Evolutionary conservation across 2,797 vertebrate genomes (phyloP).

Genomic region (Sebastes hubbsi): DNA sequence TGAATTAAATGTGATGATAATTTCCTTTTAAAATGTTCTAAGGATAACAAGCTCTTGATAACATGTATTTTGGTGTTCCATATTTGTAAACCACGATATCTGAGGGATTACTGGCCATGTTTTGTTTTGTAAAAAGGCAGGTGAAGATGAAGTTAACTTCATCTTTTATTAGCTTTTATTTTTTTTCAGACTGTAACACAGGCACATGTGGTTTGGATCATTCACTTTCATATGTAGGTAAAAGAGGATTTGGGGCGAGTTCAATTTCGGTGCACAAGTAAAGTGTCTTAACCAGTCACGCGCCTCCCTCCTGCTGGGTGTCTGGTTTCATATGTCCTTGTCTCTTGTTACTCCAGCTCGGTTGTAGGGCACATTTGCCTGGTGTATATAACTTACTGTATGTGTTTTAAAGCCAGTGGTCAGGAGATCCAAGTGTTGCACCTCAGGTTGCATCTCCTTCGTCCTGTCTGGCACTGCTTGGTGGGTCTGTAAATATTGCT

Average conservation of each 20-base stretch:
- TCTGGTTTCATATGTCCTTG: constrained; percentile 75
- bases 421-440: background rate
- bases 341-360: constrained; percentile 67
- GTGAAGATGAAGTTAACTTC: background rate
- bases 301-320: constrained; percentile 63
- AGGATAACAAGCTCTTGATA: no score
- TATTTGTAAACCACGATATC: no score
- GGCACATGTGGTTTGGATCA: constrained; percentile 12
- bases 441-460: background rate
- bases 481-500: background rate
- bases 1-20: no score
- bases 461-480: background rate
- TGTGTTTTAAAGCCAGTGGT: constrained; percentile 46
- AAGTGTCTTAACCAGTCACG: constrained; percentile 68
- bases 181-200: background rate
- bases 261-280: constrained; percentile 52
- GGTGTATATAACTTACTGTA: constrained; percentile 41
- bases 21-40: no score
- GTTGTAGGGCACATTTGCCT: constrained; percentile 59
- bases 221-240: constrained; percentile 12
- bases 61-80: no score
- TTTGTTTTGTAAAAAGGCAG: no score
- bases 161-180: background rate
- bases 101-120: no score
- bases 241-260: constrained; percentile 39